phyloP scores from a whole-genome alignment of 2,113 vertebrate genomes.

The Anseranas semipalmata region DNA sequence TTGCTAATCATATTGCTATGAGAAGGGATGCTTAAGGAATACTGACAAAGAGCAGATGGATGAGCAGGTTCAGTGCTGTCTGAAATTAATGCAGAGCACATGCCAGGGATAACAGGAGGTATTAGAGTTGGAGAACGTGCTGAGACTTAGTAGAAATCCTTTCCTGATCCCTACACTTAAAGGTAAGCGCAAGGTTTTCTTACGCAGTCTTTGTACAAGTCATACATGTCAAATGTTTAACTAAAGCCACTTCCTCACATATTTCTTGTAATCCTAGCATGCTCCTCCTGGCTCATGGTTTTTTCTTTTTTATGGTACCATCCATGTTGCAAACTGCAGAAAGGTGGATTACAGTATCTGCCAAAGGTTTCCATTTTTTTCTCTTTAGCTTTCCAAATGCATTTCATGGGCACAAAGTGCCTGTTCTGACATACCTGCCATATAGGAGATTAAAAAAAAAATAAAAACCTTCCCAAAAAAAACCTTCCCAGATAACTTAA shows the following conservation, averaged over 20 bases:
- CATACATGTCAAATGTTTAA: slow-evolving; percentile 14
- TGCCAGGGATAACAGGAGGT: slow-evolving; percentile 16
- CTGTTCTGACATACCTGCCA: neutral
- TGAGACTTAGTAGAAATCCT: slow-evolving; percentile 43
- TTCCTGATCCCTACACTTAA: neutral
- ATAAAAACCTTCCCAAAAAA: accelerated
- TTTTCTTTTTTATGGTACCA: neutral
- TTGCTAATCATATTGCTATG: neutral
- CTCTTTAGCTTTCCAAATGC: neutral
- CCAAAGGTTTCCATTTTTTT: neutral
- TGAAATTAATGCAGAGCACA: slow-evolving; percentile 47
- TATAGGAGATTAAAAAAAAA: neutral
- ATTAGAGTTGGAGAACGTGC: neutral
- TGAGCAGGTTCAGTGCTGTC: neutral
- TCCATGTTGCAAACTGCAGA: neutral
- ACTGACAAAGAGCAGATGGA: slow-evolving; percentile 23
- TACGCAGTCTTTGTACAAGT: neutral
- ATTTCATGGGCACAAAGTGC: neutral
- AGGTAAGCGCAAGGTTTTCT: neutral
- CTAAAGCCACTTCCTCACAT: neutral
- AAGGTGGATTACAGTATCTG: neutral
- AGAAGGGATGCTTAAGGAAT: neutral
- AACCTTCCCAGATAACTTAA: neutral
- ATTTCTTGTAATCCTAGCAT: neutral
- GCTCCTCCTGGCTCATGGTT: neutral